Evolutionary conservation across 1,140 invertebrate genomes (phyloP), one percentile per base, ranked within the genome.

Genomic region (Oscheius sp.): DNA sequence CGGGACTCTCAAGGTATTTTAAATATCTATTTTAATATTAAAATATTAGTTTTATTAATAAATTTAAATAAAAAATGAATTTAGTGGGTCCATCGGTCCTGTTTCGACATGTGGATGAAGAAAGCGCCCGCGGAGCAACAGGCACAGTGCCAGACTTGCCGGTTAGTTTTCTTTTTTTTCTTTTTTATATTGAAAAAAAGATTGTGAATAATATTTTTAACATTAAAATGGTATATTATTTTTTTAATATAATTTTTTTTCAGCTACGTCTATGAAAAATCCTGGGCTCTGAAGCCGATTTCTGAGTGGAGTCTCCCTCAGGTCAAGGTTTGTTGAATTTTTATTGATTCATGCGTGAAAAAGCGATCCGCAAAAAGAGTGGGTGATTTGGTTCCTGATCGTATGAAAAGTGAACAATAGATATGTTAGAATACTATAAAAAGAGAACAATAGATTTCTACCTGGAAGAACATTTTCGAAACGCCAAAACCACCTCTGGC

Each of bases 51-150:
- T n/a, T n/a, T n/a, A n/a, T 20, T 61, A 18, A 18, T 61, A n/a
- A 36, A 61, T 61, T 61, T 61, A 18, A 61, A n/a, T 28, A 61
- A n/a, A n/a, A 15, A 20, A 70, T 13, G n/a, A 23, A 10, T 68
- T 7, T 20, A 38, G 32, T 71, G 68, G 66, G 66, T 68, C 20
- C 66, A 68, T 26, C 7, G n/a, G 65, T 13, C 18, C 3, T 71
- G 68, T 35, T 71, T 71, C 38, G 68, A 23, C 23, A 7, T 71
- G 61, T 71, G 68, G 68, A 71, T 71, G 20, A 32, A 18, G 10
- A 68, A 72, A 20, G 68, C 61, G 15, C 68, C 68, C n/a, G 26
- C 46, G 15, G 34, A 38, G 15, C 68, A 71, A 31, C 59, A 67
- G 34, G 13, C 36, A 13, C 68, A 62, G 26, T 68, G 66, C 28